These are phyloP conservation scores for Podabrus alpinus DNA, from an alignment of 2,888 invertebrate genomes.

Conservation along the genomic window DNA sequence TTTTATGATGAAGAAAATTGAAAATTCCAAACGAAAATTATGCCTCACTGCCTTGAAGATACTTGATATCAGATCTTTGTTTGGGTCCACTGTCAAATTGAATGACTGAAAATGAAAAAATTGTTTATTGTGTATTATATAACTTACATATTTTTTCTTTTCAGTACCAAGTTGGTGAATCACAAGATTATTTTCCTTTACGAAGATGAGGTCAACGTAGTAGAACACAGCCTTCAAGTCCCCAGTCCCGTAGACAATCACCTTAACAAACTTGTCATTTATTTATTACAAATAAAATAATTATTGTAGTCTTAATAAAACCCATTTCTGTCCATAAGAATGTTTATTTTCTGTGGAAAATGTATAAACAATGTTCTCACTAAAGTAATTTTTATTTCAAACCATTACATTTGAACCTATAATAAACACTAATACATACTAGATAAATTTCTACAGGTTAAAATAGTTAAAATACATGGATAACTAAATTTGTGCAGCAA, in stretches of 20 bases:
- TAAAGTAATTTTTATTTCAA: background rate
- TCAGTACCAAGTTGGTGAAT: slow-evolving; percentile 47
- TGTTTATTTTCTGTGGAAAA: background rate
- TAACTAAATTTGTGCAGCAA: background rate
- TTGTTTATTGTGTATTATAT: no score
- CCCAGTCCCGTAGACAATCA: slow-evolving; percentile 52
- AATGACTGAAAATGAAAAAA: no score
- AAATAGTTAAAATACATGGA: no score
- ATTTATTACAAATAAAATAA: slow-evolving; percentile 41
- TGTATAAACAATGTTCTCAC: background rate
- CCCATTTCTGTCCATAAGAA: slow-evolving; percentile 41
- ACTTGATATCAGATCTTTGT: no score
- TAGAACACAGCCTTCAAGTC: slow-evolving; percentile 36
- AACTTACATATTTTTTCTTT: slow-evolving; percentile 33
- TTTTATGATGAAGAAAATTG: no score
- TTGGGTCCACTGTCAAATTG: no score
- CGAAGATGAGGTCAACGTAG: slow-evolving; percentile 48
- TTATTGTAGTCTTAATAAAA: slow-evolving; percentile 44
- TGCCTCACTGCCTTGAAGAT: no score
- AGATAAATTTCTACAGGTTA: no score
- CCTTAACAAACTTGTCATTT: slow-evolving; percentile 8
- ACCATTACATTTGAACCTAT: background rate
- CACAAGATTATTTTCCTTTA: slow-evolving; percentile 46
- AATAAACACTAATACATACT: no score
- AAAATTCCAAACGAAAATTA: no score